Percentiles rank a stretch among this genome's conserved stretches.
Evolutionary conservation across 2,797 vertebrate species (phyloP).

Genomic region (Acestrorhynchus altus): DNA sequence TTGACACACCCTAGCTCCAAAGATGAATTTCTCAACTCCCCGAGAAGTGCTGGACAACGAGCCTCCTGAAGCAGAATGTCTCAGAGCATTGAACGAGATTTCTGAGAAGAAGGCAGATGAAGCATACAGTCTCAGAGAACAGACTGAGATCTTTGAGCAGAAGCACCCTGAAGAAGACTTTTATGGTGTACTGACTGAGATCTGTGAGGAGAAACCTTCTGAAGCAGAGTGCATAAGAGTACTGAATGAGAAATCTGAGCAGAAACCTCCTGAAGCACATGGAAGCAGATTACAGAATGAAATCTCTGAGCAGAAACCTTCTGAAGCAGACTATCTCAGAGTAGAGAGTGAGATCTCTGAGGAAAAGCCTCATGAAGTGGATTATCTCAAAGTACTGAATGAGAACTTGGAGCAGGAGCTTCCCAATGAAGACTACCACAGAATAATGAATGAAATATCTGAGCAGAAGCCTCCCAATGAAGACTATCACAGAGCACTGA

Average conservation of each 20-base stretch:
- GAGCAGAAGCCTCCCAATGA: conserved; percentile 65
- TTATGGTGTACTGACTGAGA: conserved; percentile 68
- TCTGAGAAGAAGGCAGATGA: conserved; percentile 70
- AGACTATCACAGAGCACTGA: conserved; percentile 68
- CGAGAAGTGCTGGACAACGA: conserved; percentile 73
- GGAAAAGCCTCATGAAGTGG: conserved; percentile 68
- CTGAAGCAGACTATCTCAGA: conserved; percentile 72
- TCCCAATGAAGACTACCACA: conserved; percentile 70
- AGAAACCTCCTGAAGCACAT: conserved; percentile 68
- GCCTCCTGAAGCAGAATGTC: conserved; percentile 71
- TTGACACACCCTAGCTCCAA: conserved; percentile 76
- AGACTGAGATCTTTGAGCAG: conserved; percentile 63
- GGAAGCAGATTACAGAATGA: conserved; percentile 73
- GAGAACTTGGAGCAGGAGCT: conserved; percentile 63
- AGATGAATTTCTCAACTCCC: conserved; percentile 73
- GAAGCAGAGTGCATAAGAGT: conserved; percentile 71
- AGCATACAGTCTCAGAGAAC: conserved; percentile 69
- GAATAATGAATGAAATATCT: conserved; percentile 68
- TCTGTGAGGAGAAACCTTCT: conserved; percentile 56
- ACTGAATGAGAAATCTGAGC: conserved; percentile 65
- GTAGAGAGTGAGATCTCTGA: conserved; percentile 66
- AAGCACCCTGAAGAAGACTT: conserved; percentile 71
- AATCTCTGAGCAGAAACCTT: conserved; percentile 54
- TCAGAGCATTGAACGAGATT: conserved; percentile 70
- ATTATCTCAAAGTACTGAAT: conserved; percentile 67